phyloP scores from a whole-genome alignment of 92 coral and sea anemone genomes.

The Epizoanthus stellaris region DNA sequence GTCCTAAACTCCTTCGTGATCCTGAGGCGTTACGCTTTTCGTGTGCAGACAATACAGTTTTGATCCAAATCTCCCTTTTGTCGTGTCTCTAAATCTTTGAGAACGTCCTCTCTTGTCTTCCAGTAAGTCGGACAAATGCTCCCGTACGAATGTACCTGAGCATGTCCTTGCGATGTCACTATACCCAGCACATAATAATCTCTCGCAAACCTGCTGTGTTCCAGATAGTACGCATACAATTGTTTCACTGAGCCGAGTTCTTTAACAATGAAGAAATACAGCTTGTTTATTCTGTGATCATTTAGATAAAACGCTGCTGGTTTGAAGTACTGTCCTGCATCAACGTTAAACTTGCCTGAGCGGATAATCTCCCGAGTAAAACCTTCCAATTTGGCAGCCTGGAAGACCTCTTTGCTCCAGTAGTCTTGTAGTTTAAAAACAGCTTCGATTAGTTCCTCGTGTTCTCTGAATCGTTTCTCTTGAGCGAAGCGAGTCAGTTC shows the following conservation, averaged over 20 bases:
- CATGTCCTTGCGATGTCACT: constrained; percentile 17
- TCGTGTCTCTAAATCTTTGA: constrained; percentile 23
- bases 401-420: constrained; percentile 19
- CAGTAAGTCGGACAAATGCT: constrained; percentile 29
- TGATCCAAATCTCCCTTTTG: constrained; percentile 9
- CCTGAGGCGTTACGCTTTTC: neutral
- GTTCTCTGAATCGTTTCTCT: constrained; percentile 28
- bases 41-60: constrained; percentile 28
- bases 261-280: constrained; percentile 20
- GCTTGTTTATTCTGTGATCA: constrained; percentile 15
- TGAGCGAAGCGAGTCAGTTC: constrained; percentile 30
- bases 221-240: constrained; percentile 11
- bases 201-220: constrained; percentile 17
- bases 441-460: constrained; percentile 19
- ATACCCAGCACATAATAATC: constrained; percentile 38
- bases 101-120: constrained; percentile 7
- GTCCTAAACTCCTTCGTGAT: neutral
- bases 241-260: neutral
- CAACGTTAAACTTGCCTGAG: constrained; percentile 1
- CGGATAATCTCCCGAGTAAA: constrained; percentile 27
- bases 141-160: constrained; percentile 28
- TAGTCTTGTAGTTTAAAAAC: constrained; percentile 23
- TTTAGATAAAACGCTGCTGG: constrained; percentile 22
- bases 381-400: constrained; percentile 23
- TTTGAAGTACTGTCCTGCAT: constrained; percentile 31